These are phyloP conservation scores for Glyphotaelius pellucidus DNA, from an alignment of 2,888 invertebrate genomes.

Conservation along the genomic window DNA sequence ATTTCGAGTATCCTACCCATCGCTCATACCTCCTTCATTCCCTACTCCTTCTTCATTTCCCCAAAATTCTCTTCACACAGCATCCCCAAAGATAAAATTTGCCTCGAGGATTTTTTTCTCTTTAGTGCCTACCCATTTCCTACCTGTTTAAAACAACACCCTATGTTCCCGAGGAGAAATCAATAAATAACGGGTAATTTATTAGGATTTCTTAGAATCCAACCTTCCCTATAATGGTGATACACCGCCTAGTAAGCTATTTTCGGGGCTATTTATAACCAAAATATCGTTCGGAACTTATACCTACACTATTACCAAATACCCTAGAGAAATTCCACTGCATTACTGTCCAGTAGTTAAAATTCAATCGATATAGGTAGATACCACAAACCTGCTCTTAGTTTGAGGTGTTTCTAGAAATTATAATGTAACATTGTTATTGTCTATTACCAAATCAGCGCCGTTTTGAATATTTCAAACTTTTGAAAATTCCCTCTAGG, in stretches of 20 bases:
- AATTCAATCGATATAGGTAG: background rate
- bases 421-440: no score
- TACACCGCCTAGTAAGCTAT: background rate
- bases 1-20: no score
- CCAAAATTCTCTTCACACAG: no score
- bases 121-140: background rate
- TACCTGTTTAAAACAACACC: background rate
- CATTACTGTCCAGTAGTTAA: background rate
- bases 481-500: no score
- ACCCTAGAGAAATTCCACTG: background rate
- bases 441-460: no score
- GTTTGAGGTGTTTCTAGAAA: no score
- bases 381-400: no score
- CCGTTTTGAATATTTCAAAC: no score
- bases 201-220: background rate
- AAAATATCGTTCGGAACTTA: background rate
- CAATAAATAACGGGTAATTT: background rate
- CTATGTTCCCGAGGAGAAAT: background rate
- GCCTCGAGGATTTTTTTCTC: no score
- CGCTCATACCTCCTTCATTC: no score
- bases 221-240: background rate
- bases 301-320: background rate
- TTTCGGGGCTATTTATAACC: background rate
- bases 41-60: no score
- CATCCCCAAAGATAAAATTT: no score